Evolutionary conservation across 2,888 invertebrate species (phyloP), one percentile per base, ranked within the genome.

Genomic region (Ennomos erosarius): DNA sequence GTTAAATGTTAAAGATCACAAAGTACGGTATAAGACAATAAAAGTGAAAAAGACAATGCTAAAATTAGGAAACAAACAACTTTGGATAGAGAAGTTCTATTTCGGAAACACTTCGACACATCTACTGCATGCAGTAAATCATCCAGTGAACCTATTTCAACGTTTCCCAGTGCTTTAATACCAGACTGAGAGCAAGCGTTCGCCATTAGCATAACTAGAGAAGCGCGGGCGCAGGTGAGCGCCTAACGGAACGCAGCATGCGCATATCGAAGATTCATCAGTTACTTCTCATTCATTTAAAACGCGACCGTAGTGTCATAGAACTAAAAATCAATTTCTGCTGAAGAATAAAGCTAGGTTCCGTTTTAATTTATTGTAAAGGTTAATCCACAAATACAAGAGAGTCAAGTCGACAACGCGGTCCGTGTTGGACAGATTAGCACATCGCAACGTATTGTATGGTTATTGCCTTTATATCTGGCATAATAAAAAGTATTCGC

Each of bases 201-300:
- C 75, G 73, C 85, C 79, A 89, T 91, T 90, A 89, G 86, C 90
- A 90, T 90, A 90, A 89, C 90, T 85, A 88, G 87, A 87, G 88
- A 89, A 84, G 88, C 85, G 85, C 88, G 81, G 78, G 84, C 89
- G 85, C 89, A 90, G 89, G 88, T 90, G 90, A 90, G 80, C 87
- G 84, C 68, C 78, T 90, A 90, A 92, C 91, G 91, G 91, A 81
- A 88, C 83, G 73, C 74, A 71, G 77, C 78, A 75, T 79, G 81
- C 75, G 77, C 79, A 79, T 82, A 87, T 85, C 82, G 75, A 75
- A 67, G 81, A 78, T 79, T 76, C 83, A 84, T 84, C 85, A 74
- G 74, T 70, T 75, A 74, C 69, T 67, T 71, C 70, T 59, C 65
- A 67, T 69, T 61, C 80, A 74, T 78, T 78, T 76, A 64, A 85